Conservation (phyloP, 2,113 vertebrate species). For the Hiodon alosoides region DNA sequence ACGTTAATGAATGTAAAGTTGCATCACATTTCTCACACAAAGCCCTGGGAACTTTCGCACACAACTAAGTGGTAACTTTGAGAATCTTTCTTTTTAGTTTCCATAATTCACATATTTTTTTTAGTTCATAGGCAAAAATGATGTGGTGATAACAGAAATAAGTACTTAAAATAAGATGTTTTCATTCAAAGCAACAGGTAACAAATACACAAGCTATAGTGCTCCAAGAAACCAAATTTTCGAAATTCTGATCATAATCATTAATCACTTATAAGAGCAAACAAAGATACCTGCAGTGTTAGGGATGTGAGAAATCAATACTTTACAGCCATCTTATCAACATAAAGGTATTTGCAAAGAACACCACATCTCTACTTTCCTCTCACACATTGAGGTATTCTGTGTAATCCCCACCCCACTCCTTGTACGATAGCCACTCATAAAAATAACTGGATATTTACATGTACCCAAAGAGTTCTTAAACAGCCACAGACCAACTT, state of each 20-base stretch:
- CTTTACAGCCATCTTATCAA: background rate
- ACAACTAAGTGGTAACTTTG: background rate
- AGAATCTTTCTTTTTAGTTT: constrained; percentile 1
- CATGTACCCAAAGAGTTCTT: background rate
- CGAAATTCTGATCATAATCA: background rate
- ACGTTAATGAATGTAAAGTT: background rate
- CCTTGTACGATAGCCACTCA: background rate
- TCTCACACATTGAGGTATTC: constrained; percentile 16
- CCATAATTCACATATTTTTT: constrained; percentile 7
- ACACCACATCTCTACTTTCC: background rate
- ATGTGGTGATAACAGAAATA: background rate
- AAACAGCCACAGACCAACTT: background rate
- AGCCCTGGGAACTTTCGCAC: background rate
- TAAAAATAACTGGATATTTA: constrained; percentile 21
- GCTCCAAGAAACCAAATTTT: background rate
- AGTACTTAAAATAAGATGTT: background rate
- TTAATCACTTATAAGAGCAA: background rate
- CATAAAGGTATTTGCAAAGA: background rate
- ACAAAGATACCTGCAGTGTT: background rate
- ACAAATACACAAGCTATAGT: background rate
- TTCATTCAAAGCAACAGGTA: background rate
- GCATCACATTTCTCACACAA: constrained; percentile 8
- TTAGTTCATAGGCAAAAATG: background rate
- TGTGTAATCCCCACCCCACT: background rate
- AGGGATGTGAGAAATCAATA: constrained; percentile 11